Conservation (phyloP, 2,888 invertebrate species). For the Eulithis prunata region DNA sequence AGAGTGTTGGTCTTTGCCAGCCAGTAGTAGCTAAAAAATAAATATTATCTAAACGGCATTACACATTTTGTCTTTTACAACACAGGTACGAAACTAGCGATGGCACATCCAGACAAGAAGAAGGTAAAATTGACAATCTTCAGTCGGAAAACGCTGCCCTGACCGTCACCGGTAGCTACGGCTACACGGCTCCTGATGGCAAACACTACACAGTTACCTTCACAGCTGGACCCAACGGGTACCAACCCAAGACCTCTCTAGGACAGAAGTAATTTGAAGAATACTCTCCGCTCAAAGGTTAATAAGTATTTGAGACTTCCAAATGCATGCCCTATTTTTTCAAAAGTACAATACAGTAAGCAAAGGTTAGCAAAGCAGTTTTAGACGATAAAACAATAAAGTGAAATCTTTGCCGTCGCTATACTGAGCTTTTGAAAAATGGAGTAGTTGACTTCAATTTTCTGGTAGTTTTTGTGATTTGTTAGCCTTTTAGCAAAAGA, state of each 20-base stretch:
- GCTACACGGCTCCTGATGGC: slow-evolving; percentile 87
- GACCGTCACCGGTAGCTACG: slow-evolving; percentile 85
- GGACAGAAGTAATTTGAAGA: slow-evolving; percentile 62
- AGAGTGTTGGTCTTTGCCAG: too few relatives aligned
- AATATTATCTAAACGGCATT: too few relatives aligned
- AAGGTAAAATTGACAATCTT: slow-evolving; percentile 86
- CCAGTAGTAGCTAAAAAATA: too few relatives aligned
- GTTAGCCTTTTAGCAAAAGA: neutral
- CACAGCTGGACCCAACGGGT: slow-evolving; percentile 86
- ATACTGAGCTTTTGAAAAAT: neutral
- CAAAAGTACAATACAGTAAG: neutral
- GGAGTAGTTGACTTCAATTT: neutral
- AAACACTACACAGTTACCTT: slow-evolving; percentile 86
- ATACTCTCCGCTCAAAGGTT: slow-evolving; percentile 4
- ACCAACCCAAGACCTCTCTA: slow-evolving; percentile 82
- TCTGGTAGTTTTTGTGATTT: neutral
- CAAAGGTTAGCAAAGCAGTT: neutral
- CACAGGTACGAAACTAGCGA: slow-evolving; percentile 87
- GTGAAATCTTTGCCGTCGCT: too few relatives aligned
- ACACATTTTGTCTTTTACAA: neutral
- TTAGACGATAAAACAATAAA: neutral
- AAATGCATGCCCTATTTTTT: neutral
- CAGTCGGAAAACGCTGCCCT: slow-evolving; percentile 86
- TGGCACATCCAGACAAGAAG: slow-evolving; percentile 86
- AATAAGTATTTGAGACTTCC: neutral